These are phyloP conservation scores for Ephydatia muelleri DNA, from an alignment of 37 sponge, comb jelly and placozoan species.

Conservation along the genomic window DNA sequence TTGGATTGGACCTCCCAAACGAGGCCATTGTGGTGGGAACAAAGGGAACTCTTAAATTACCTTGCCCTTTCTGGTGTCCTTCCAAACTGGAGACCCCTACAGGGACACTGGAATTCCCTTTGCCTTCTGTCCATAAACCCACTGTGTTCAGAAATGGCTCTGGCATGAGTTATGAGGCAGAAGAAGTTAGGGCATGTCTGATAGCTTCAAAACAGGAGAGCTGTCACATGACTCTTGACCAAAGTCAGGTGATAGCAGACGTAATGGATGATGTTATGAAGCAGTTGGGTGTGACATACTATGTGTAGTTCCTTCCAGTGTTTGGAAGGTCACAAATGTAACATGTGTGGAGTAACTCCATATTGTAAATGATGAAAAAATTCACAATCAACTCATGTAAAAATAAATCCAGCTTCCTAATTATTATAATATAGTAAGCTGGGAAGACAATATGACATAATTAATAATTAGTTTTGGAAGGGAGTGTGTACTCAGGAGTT, in stretches of 20 bases:
- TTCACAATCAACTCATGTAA: no score
- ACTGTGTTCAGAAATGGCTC: constrained; percentile 42
- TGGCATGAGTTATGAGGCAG: constrained; percentile 76
- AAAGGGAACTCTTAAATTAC: constrained; percentile 64
- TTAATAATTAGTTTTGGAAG: no score
- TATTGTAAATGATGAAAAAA: no score
- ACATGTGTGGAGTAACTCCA: no score
- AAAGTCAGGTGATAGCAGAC: constrained; percentile 54
- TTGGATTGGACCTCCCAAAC: constrained; percentile 3
- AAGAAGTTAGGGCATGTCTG: constrained; percentile 60
- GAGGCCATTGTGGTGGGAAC: constrained; percentile 70
- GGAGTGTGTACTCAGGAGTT: no score
- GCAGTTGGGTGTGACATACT: constrained; percentile 53
- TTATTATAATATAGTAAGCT: no score
- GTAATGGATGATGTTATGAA: constrained; percentile 54
- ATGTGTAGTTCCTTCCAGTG: no score
- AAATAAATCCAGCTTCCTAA: no score
- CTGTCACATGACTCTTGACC: constrained; percentile 38
- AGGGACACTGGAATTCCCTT: constrained; percentile 55
- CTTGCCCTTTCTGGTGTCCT: constrained; percentile 72
- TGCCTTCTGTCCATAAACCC: constrained; percentile 30
- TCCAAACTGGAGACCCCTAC: constrained; percentile 52
- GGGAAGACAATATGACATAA: no score
- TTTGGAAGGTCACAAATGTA: no score
- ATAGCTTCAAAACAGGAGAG: constrained; percentile 64